Evolutionary conservation across 2,888 invertebrate species (phyloP).

Genomic region (Dermolepida albohirtum): DNA sequence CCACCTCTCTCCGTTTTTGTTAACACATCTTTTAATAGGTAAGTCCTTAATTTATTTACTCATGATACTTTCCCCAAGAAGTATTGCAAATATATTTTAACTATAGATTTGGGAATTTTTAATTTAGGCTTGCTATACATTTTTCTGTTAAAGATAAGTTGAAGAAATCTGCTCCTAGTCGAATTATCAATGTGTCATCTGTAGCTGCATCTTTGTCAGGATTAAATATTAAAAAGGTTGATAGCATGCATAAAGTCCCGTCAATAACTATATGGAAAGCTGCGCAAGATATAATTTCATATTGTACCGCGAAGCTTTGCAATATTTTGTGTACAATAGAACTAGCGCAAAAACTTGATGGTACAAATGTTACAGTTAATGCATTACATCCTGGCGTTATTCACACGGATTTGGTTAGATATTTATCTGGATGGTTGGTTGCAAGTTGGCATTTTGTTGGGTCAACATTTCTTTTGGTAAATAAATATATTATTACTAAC

Average conservation of each 20-base stretch:
- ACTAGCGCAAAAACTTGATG: slow-evolving; percentile 50
- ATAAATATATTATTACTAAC: too few species aligned
- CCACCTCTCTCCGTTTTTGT: slow-evolving; percentile 64
- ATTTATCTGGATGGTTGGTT: not conserved
- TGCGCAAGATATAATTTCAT: too few species aligned
- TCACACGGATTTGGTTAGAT: slow-evolving; percentile 13
- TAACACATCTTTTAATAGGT: slow-evolving; percentile 69
- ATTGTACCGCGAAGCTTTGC: slow-evolving; percentile 50
- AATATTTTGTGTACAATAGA: slow-evolving; percentile 53
- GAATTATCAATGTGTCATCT: slow-evolving; percentile 56
- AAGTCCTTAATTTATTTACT: not conserved
- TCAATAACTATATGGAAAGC: too few species aligned
- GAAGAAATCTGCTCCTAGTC: slow-evolving; percentile 53
- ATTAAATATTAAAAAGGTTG: slow-evolving; percentile 1
- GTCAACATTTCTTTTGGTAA: slow-evolving; percentile 31
- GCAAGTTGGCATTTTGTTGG: not conserved
- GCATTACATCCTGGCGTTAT: slow-evolving; percentile 55
- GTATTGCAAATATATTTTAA: too few species aligned
- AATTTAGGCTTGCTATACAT: too few species aligned
- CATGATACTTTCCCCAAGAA: too few species aligned
- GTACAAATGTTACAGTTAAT: slow-evolving; percentile 50
- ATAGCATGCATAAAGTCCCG: slow-evolving; percentile 28
- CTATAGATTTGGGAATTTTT: too few species aligned
- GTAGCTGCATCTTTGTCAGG: slow-evolving; percentile 5
- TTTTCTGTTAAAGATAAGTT: slow-evolving; percentile 65